phyloP scores from a whole-genome alignment of 2,113 vertebrate genomes.

The Brienomyrus longianalis region DNA sequence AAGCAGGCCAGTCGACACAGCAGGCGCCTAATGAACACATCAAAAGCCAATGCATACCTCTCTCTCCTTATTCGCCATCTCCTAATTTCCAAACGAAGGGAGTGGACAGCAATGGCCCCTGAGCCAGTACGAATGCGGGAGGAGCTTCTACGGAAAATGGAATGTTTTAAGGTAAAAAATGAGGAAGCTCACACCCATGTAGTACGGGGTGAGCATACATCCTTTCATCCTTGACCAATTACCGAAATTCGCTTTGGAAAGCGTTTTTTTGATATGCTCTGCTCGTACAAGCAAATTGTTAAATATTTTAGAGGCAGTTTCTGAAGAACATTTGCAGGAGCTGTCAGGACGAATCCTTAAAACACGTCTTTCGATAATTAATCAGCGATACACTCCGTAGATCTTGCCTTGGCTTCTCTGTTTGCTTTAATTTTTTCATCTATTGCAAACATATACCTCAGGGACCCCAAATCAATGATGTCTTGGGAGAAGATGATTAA shows the following conservation, averaged over 20 bases:
- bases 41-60: neutral
- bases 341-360: neutral
- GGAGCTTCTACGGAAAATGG: neutral
- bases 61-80: neutral
- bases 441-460: conserved; percentile 4
- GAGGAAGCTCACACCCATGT: neutral
- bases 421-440: neutral
- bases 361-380: neutral
- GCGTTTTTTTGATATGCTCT: neutral
- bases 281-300: neutral
- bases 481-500: conserved; percentile 12
- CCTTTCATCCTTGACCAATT: neutral
- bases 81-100: neutral
- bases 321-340: neutral
- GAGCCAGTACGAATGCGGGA: neutral
- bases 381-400: neutral
- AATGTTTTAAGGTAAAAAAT: neutral
- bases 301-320: neutral
- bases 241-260: neutral
- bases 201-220: neutral
- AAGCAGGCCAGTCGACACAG: neutral
- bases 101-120: neutral
- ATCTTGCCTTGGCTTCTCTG: neutral
- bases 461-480: conserved; percentile 16
- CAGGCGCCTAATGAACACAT: neutral